Conservation (phyloP, 2,113 vertebrate species). For the Macaca mulatta region DNA sequence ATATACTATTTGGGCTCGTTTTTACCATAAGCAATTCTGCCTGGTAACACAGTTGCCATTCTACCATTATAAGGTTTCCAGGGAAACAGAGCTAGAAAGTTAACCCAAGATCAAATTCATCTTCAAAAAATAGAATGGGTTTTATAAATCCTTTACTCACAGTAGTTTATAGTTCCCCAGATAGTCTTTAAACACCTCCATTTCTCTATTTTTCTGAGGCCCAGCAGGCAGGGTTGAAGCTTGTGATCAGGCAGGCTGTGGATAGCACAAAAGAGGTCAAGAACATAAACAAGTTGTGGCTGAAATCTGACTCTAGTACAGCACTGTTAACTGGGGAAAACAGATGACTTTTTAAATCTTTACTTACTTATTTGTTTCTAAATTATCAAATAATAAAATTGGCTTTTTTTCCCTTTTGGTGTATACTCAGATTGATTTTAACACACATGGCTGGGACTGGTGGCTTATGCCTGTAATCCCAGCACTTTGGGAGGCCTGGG, state of each 20-base stretch:
- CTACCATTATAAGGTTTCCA: background rate
- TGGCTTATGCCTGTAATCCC: background rate
- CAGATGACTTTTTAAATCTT: background rate
- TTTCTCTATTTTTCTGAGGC: background rate
- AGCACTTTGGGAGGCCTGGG: background rate
- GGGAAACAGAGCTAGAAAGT: slow-evolving; percentile 16
- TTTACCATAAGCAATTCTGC: background rate
- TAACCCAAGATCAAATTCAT: slow-evolving; percentile 22
- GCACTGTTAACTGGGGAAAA: background rate
- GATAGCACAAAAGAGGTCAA: background rate
- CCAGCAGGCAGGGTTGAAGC: background rate
- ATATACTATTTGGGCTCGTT: background rate
- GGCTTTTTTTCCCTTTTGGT: background rate
- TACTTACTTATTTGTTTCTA: background rate
- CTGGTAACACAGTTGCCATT: background rate
- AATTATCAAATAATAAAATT: background rate
- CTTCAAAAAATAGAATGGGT: background rate
- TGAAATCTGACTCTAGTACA: background rate
- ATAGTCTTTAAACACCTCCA: background rate
- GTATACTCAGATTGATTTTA: slow-evolving; percentile 8
- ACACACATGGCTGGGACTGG: background rate
- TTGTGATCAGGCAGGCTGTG: background rate
- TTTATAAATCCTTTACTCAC: background rate
- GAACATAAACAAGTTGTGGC: background rate
- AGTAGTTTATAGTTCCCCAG: background rate